Evolutionary conservation across 2,797 vertebrate genomes (phyloP).

Genomic region (Takifugu ocellatus): DNA sequence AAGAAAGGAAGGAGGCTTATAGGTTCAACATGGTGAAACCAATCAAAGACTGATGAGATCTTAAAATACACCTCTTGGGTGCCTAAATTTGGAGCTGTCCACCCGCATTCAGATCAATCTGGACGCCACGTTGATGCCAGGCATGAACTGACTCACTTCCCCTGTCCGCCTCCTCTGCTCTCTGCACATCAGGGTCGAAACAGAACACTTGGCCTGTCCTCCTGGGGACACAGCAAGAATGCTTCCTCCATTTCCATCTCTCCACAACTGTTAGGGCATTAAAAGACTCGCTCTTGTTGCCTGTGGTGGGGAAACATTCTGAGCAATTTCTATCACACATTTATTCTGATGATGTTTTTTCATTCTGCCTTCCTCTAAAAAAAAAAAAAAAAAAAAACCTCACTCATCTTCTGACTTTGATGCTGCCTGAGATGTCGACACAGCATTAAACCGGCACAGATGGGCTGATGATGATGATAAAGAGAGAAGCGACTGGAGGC

Average conservation of each 20-base stretch:
- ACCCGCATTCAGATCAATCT: not conserved
- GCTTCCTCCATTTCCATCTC: constrained; percentile 29
- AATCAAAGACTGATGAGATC: too few species aligned
- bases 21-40: too few species aligned
- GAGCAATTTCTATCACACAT: constrained; percentile 26
- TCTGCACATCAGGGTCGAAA: constrained; percentile 30
- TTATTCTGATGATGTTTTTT: constrained; percentile 41
- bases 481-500: constrained; percentile 36
- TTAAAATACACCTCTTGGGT: too few species aligned
- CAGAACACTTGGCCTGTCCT: constrained; percentile 33
- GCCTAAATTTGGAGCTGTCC: not conserved
- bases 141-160: constrained; percentile 14
- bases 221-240: constrained; percentile 43
- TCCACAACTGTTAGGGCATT: constrained; percentile 40
- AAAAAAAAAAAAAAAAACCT: not conserved
- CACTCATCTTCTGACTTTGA: constrained; percentile 42
- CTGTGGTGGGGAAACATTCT: constrained; percentile 50
- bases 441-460: constrained; percentile 46
- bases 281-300: constrained; percentile 45
- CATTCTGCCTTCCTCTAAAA: constrained; percentile 21
- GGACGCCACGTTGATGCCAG: not conserved
- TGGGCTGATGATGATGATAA: constrained; percentile 50
- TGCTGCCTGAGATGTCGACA: constrained; percentile 47
- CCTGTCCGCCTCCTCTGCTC: constrained; percentile 16
- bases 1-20: too few species aligned